Evolutionary conservation across 2,888 invertebrate genomes (phyloP).

Genomic region (Aphrophora alni): DNA sequence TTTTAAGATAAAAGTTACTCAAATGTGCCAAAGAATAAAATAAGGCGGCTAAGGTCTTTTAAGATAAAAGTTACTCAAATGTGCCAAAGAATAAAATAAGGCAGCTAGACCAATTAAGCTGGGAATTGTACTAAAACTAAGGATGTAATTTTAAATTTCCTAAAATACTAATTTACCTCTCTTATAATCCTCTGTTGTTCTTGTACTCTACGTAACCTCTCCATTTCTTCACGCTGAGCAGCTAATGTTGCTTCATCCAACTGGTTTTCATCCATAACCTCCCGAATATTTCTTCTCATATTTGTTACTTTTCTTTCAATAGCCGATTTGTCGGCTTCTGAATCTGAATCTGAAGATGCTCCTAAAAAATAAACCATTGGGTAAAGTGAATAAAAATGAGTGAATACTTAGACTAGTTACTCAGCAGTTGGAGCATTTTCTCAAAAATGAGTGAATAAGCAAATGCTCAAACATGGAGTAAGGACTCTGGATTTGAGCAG

Average conservation of each 20-base stretch:
- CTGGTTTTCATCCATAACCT: slow-evolving; percentile 93
- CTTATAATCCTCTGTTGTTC: slow-evolving; percentile 84
- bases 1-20: too few species aligned
- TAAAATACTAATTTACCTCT: slow-evolving; percentile 58
- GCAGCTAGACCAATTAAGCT: too few species aligned
- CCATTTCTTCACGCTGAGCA: slow-evolving; percentile 92
- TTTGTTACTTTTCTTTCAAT: slow-evolving; percentile 62
- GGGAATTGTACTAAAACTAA: too few species aligned
- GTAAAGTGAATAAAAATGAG: not conserved
- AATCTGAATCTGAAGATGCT: slow-evolving; percentile 54
- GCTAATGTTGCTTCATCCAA: slow-evolving; percentile 90
- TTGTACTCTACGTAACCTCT: slow-evolving; percentile 82
- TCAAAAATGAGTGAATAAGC: not conserved
- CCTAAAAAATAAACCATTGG: slow-evolving; percentile 42
- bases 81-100: too few species aligned
- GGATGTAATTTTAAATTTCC: too few species aligned
- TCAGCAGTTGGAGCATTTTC: too few species aligned
- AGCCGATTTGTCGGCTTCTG: slow-evolving; percentile 54
- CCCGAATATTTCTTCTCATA: slow-evolving; percentile 85
- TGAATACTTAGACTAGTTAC: not conserved
- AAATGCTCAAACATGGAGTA: not conserved
- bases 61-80: too few species aligned
- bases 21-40: too few species aligned
- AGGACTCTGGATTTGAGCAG: too few species aligned
- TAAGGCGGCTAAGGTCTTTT: too few species aligned